Conservation (phyloP, 2,888 invertebrate species). For the Leptopterna dolabrata region DNA sequence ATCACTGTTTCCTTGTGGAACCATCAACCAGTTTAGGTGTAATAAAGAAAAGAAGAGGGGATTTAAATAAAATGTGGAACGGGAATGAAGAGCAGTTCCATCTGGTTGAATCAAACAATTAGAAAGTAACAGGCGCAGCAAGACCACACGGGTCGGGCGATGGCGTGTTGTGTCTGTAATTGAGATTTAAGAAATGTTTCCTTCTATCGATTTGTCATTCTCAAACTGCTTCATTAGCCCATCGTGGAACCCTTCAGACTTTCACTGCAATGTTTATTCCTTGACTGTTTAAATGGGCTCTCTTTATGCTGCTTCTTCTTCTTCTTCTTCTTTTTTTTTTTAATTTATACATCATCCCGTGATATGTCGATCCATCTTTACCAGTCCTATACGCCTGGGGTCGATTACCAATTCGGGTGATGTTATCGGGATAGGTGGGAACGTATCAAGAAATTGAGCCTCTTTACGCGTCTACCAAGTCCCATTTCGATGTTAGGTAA, state of each 20-base stretch:
- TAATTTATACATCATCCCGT: neutral
- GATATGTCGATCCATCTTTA: neutral
- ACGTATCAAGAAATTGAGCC: neutral
- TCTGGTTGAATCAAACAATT: slow-evolving; percentile 18
- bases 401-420: slow-evolving; percentile 1
- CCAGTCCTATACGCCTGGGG: neutral
- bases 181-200: slow-evolving; percentile 28
- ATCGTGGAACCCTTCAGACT: slow-evolving; percentile 1
- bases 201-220: slow-evolving; percentile 37
- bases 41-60: neutral
- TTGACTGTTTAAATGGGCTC: neutral
- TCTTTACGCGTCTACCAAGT: too few species aligned
- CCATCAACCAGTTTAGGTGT: neutral
- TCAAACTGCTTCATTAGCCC: slow-evolving; percentile 37
- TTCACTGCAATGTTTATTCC: slow-evolving; percentile 22
- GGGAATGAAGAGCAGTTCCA: slow-evolving; percentile 20
- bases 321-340: neutral
- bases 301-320: neutral
- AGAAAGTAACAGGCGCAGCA: slow-evolving; percentile 22
- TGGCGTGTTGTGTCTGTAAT: slow-evolving; percentile 32
- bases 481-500: too few species aligned
- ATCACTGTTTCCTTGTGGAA: neutral
- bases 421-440: neutral
- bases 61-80: slow-evolving; percentile 27
- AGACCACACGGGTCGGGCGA: slow-evolving; percentile 34